These are phyloP conservation scores for Anagyrus pseudococci DNA, from an alignment of 2,888 invertebrate genomes.

Conservation along the genomic window DNA sequence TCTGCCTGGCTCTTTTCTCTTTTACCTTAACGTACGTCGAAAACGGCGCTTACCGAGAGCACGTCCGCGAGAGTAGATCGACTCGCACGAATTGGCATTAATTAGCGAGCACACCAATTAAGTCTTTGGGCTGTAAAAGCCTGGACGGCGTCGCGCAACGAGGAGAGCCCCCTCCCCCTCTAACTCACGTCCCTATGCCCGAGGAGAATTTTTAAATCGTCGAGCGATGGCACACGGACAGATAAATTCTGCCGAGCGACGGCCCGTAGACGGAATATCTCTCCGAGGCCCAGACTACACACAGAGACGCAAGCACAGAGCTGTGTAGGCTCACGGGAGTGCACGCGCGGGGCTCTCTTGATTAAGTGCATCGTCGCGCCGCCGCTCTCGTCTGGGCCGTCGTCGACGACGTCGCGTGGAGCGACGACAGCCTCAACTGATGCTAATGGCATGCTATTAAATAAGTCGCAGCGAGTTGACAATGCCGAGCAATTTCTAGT, in stretches of 20 bases:
- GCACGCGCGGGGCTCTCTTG: constrained; percentile 10
- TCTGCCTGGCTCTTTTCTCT: no score
- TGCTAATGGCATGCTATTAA: constrained; percentile 29
- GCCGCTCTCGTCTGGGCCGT: constrained; percentile 13
- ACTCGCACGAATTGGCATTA: constrained; percentile 45
- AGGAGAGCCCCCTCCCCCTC: background rate
- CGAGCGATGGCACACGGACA: no score
- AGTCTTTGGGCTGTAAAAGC: constrained; percentile 27
- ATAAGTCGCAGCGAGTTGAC: constrained; percentile 28
- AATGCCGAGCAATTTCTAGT: constrained; percentile 23
- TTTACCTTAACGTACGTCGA: no score
- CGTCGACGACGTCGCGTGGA: background rate
- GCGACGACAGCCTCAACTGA: constrained; percentile 11
- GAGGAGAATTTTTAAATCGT: no score
- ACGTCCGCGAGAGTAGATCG: no score
- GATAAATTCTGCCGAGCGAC: no score
- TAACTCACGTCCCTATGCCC: no score
- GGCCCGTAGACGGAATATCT: no score
- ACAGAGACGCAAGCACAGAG: no score
- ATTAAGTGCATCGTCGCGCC: constrained; percentile 31
- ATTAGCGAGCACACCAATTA: constrained; percentile 45
- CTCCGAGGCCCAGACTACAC: no score
- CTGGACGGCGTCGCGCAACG: background rate
- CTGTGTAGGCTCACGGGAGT: no score
- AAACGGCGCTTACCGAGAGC: no score